Percentiles rank a stretch among this genome's conserved stretches.
Conservation (phyloP, 1,140 invertebrate species). For the Sminthurides bifidus region DNA sequence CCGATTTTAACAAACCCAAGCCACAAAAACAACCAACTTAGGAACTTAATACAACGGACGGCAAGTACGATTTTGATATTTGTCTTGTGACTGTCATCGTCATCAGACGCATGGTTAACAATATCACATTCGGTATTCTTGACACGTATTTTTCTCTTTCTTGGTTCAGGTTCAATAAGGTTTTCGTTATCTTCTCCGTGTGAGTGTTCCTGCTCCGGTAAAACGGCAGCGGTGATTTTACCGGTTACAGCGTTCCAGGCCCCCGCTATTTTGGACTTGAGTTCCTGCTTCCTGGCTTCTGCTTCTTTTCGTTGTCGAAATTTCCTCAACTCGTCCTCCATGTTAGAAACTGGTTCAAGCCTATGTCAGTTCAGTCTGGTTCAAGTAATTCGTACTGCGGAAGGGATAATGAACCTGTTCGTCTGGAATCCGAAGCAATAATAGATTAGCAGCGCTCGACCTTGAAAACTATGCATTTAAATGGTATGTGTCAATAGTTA, state of each 20-base stretch:
- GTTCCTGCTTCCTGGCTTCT: constrained; percentile 6
- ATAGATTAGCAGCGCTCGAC: no score
- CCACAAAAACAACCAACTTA: constrained; percentile 22
- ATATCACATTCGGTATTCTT: background rate
- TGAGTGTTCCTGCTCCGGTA: constrained; percentile 12
- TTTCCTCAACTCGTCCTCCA: constrained; percentile 28
- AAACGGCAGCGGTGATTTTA: constrained; percentile 9
- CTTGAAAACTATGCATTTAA: no score
- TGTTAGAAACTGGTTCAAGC: no score
- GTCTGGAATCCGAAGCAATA: no score
- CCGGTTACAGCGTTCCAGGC: background rate
- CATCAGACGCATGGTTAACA: background rate
- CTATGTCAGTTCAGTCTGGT: no score
- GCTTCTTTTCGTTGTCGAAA: constrained; percentile 21
- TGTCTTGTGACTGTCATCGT: constrained; percentile 1
- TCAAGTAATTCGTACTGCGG: no score
- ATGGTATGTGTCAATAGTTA: no score
- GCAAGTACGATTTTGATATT: background rate
- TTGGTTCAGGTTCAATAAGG: background rate
- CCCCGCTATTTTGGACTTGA: constrained; percentile 9
- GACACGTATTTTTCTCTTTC: background rate
- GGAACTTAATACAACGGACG: constrained; percentile 9
- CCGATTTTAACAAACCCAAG: constrained; percentile 50
- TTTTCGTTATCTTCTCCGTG: constrained; percentile 11
- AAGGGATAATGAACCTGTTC: no score